Evolutionary conservation across 2,888 invertebrate genomes (phyloP), one percentile per base, ranked within the genome.

Genomic region (Autographa gamma): DNA sequence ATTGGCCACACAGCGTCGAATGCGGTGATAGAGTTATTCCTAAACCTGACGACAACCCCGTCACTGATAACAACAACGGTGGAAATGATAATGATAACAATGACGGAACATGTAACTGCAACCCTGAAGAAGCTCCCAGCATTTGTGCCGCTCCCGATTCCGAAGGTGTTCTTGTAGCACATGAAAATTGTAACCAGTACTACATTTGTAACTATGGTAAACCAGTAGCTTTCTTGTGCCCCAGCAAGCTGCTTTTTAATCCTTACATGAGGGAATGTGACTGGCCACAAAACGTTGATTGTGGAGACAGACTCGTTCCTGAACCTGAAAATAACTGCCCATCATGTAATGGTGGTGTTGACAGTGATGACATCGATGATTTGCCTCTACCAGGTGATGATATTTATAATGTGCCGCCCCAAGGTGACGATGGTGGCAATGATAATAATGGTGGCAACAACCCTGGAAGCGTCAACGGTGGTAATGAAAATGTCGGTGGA

Each of bases 141-240:
- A 84, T 89, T 52, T 90, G 90, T 69, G 79, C 82, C 19, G 71
- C 73, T 65, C 74, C 79, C 64, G 83, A 56, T 11, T 85, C 88
- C 14, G 82, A 87, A 2, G 80, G 77, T 31, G 69, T 81, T 5
- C 63, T 89, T 4, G 73, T 90, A 25, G 86, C 83, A 8, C 89
- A 90, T 68, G 85, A 89, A 68, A 84, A 89, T 63, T 91, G 90
- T 69, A 85, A 87, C 41, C 79, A 88, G 61, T 90, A 86, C 62
- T 90, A 89, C 63, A 82, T 79, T 62, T 90, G 90, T 63, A 56
- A 71, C 25, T 60, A 77, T 43, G 88, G 88, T 0, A 25, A 38
- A 68, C 84, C 89, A 18, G 61, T 86, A 14, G 78, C 76, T 13
- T 63, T 67, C 38, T 66, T 54, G 38, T 88, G 89, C 38, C 68